These are phyloP conservation scores for Manis crassicaudata DNA, from an alignment of 2,797 vertebrate genomes.

Conservation along the genomic window DNA sequence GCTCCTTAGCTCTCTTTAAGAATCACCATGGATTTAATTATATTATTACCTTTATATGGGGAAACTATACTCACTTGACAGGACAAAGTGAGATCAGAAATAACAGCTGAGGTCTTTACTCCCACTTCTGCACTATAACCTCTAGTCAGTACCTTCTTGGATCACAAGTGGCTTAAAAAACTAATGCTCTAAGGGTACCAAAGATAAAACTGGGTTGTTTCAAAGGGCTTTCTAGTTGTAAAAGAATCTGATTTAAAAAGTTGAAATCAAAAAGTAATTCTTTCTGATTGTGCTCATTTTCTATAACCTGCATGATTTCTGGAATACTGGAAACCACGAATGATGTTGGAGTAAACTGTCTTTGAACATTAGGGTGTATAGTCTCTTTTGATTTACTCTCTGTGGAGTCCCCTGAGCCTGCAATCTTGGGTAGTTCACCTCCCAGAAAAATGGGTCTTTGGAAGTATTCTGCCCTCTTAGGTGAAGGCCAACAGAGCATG, in stretches of 20 bases:
- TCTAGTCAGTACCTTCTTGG: neutral
- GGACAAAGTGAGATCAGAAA: neutral
- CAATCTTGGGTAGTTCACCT: constrained; percentile 45
- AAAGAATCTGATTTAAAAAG: constrained; percentile 57
- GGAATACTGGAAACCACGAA: constrained; percentile 64
- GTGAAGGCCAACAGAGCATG: constrained; percentile 51
- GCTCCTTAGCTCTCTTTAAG: neutral
- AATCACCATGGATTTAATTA: neutral
- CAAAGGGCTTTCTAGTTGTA: constrained; percentile 45
- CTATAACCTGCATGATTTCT: neutral
- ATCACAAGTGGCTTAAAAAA: neutral
- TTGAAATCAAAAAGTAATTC: constrained; percentile 56
- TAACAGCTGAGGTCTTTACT: neutral
- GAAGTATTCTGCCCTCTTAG: constrained; percentile 45
- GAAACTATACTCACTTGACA: neutral
- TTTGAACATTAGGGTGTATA: constrained; percentile 7
- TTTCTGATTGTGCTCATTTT: constrained; percentile 50
- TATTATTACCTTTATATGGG: neutral
- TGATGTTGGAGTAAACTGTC: constrained; percentile 58
- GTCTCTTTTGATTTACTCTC: constrained; percentile 70
- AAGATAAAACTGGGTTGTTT: constrained; percentile 50
- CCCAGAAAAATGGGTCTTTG: constrained; percentile 58
- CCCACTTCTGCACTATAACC: neutral
- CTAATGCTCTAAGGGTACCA: neutral
- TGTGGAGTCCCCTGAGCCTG: constrained; percentile 34